Percentiles rank a stretch among this genome's conserved stretches.
Conservation (phyloP, 2,888 invertebrate genomes). For the Melipona beecheii region DNA sequence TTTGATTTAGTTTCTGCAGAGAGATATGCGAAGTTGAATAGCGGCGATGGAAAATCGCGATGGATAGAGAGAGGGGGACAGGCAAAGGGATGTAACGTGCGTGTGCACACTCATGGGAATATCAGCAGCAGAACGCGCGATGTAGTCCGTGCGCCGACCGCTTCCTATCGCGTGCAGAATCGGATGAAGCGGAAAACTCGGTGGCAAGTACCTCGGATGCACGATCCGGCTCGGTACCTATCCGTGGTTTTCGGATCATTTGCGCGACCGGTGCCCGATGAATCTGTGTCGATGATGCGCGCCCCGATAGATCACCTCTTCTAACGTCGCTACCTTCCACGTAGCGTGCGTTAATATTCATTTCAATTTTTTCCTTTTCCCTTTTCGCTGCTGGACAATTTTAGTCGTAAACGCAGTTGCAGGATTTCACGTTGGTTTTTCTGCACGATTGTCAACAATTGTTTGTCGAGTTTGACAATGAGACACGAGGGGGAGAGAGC, state of each 20-base stretch:
- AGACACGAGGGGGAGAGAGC: too few relatives aligned
- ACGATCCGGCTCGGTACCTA: slow-evolving; percentile 43
- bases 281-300: slow-evolving; percentile 40
- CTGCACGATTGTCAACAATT: too few relatives aligned
- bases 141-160: slow-evolving; percentile 2
- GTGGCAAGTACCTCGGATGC: slow-evolving; percentile 38
- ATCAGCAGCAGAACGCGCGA: slow-evolving; percentile 22
- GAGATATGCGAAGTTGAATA: slow-evolving; percentile 5
- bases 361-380: not conserved
- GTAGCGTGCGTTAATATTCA: not conserved
- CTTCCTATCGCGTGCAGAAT: slow-evolving; percentile 28
- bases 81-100: slow-evolving; percentile 12
- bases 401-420: too few relatives aligned
- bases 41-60: slow-evolving; percentile 10
- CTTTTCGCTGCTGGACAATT: not conserved
- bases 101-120: slow-evolving; percentile 31
- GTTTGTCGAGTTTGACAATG: too few relatives aligned
- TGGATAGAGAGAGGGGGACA: not conserved
- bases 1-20: not conserved
- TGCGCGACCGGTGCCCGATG: slow-evolving; percentile 52
- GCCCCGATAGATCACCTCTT: slow-evolving; percentile 14
- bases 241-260: slow-evolving; percentile 70
- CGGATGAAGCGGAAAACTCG: slow-evolving; percentile 48
- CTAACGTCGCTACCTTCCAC: not conserved
- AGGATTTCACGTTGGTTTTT: too few relatives aligned